Percentiles rank a stretch among this genome's conserved stretches.
Evolutionary conservation across 2,113 vertebrate genomes (phyloP).

Genomic region (Raja brachyura): DNA sequence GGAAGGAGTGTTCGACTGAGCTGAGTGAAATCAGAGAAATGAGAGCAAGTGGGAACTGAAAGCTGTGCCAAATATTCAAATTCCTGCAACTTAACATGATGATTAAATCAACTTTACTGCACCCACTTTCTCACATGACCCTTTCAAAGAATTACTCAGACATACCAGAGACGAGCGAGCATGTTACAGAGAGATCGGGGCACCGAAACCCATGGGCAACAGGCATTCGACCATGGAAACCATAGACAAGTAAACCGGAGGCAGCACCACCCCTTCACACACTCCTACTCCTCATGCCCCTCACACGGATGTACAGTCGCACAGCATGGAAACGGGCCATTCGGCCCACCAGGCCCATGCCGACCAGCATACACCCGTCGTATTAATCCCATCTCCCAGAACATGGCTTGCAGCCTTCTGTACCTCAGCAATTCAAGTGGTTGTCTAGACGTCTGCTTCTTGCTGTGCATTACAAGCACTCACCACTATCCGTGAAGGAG

Average conservation of each 20-base stretch:
- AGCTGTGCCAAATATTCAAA: constrained; percentile 9
- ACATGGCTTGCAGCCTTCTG: too few species aligned
- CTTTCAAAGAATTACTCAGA: neutral
- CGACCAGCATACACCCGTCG: too few species aligned
- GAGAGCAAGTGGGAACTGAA: neutral
- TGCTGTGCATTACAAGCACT: too few species aligned
- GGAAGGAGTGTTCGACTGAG: neutral
- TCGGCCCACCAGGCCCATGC: too few species aligned
- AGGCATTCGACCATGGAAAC: neutral
- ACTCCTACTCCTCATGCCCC: neutral
- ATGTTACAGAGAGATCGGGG: neutral
- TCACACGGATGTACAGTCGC: neutral
- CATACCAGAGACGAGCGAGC: neutral
- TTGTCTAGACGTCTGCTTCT: too few species aligned
- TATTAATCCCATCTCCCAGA: too few species aligned
- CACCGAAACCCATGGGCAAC: neutral
- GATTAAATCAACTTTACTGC: constrained; percentile 1
- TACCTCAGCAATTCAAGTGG: too few species aligned
- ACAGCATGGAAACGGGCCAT: neutral
- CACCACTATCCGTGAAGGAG: too few species aligned
- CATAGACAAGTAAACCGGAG: neutral
- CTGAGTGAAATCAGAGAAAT: neutral
- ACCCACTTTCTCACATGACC: constrained; percentile 27
- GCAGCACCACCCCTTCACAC: neutral
- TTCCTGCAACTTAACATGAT: neutral